Evolutionary conservation across 2,113 vertebrate species (phyloP).

Genomic region (Muntiacus reevesi): DNA sequence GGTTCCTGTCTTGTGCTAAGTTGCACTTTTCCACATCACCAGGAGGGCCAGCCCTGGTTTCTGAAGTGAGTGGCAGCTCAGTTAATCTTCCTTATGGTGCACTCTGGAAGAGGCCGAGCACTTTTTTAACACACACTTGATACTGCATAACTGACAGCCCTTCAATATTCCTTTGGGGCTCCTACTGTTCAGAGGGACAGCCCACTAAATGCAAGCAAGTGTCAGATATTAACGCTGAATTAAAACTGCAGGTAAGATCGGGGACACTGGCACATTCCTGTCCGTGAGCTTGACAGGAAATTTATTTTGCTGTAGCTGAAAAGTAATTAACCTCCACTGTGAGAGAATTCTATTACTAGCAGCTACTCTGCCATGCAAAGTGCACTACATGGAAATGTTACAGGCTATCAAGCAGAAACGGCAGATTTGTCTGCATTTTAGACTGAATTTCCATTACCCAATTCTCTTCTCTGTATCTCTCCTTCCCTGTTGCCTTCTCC

Average conservation of each 20-base stretch:
- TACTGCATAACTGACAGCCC: conserved; percentile 16
- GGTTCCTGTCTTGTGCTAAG: background rate
- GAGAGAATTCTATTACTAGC: conserved; percentile 96
- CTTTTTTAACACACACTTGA: conserved; percentile 28
- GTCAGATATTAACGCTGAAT: conserved; percentile 87
- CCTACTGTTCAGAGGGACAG: conserved; percentile 61
- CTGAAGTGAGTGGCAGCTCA: conserved; percentile 50
- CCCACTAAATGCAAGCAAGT: conserved; percentile 70
- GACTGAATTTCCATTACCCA: conserved; percentile 82
- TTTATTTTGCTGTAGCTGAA: conserved; percentile 87
- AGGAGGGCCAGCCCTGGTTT: conserved; percentile 23
- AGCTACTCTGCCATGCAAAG: conserved; percentile 95
- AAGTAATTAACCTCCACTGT: conserved; percentile 97
- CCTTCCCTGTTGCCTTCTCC: conserved; percentile 47
- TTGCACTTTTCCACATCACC: conserved; percentile 35
- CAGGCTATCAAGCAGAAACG: conserved; percentile 94
- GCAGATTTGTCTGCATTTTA: conserved; percentile 94
- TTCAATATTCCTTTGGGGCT: conserved; percentile 53
- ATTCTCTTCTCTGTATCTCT: conserved; percentile 53
- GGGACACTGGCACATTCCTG: conserved; percentile 82
- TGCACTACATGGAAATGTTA: conserved; percentile 93
- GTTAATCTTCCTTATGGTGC: conserved; percentile 61
- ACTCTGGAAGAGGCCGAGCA: background rate
- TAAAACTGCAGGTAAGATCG: conserved; percentile 86
- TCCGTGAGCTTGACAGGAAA: conserved; percentile 84